Evolutionary conservation across 2,888 invertebrate genomes (phyloP).

Genomic region (Morinoia aosen): DNA sequence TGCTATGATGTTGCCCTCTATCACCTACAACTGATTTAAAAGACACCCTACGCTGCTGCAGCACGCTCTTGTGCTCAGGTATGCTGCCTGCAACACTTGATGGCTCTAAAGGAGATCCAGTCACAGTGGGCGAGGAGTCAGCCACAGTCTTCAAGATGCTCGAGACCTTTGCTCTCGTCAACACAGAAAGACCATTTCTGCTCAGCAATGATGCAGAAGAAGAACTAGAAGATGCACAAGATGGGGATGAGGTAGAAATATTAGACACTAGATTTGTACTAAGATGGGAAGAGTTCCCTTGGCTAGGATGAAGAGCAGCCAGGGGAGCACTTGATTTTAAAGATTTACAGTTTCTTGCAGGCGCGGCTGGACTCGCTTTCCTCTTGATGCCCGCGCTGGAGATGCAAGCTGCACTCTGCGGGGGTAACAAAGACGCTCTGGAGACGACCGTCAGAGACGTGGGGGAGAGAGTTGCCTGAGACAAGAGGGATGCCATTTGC

Average conservation of each 20-base stretch:
- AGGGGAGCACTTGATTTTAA: background rate
- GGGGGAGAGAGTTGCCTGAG: slow-evolving; percentile 21
- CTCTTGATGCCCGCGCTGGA: background rate
- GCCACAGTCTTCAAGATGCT: background rate
- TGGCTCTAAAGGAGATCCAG: background rate
- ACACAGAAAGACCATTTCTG: background rate
- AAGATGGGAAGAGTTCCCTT: slow-evolving; percentile 12
- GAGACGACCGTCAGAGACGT: slow-evolving; percentile 35
- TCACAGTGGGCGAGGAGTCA: background rate
- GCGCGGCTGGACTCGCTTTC: background rate
- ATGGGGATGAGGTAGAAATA: slow-evolving; percentile 2
- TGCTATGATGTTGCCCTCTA: no score
- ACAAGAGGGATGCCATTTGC: slow-evolving; percentile 33
- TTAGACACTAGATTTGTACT: slow-evolving; percentile 44
- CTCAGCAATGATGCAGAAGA: background rate
- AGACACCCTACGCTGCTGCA: background rate
- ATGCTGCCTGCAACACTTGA: no score
- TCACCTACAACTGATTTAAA: background rate
- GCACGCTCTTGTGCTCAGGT: background rate
- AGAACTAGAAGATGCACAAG: background rate
- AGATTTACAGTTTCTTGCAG: background rate
- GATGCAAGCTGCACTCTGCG: background rate
- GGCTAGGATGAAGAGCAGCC: background rate
- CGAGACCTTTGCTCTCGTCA: background rate
- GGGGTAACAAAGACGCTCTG: background rate